Base-by-base conservation (phyloP, 2,888 invertebrate genomes). In the Laspeyria flexula region DNA sequence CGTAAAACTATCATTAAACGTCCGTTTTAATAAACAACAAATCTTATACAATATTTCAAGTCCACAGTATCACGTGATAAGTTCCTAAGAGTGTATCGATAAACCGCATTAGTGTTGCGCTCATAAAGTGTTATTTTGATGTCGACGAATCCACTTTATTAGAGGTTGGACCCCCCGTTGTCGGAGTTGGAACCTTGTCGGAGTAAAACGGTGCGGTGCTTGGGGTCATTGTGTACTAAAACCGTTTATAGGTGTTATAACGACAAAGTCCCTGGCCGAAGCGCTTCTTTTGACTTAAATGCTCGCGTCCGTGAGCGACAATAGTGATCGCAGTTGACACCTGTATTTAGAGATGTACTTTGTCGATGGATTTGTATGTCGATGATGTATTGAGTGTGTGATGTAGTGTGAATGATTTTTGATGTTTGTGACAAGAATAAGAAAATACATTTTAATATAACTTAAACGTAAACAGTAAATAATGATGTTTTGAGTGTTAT, bases 121-220 rank as follows among this genome's bases (percentile, higher is more conserved):
- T 79, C 83, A 80, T 89, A 88, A 90, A 90, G 82, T 86, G 87
- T 83, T 87, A 86, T 89, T 88, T 86, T 88, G 83, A 89, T 90
- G 88, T 90, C 90, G 88, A 89, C 90, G 88, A 88, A 88, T 87
- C 88, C 88, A 86, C 88, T 89, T 88, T 88, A 90, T 87, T 89
- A 88, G 86, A 79, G 79, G 73, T 66, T 66, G 75, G 89, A 88
- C 86, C 89, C 81, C 90, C 90, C 86, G 86, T 84, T 83, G 88
- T 55, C 73, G 67, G 55, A 68, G 63, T 71, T 81, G 69, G 81
- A 81, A 88, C 90, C 81, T 73, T 90, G 83, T 89, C 88, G 61
- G 60, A 75, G 65, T 83, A 65, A 75, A 61, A 71, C 55, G 60
- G 48, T 48, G 64, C 64, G 68, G 65, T 61, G 71, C 54, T 67